Evolutionary conservation across 2,888 invertebrate genomes (phyloP).

Genomic region (Plebejus anna): DNA sequence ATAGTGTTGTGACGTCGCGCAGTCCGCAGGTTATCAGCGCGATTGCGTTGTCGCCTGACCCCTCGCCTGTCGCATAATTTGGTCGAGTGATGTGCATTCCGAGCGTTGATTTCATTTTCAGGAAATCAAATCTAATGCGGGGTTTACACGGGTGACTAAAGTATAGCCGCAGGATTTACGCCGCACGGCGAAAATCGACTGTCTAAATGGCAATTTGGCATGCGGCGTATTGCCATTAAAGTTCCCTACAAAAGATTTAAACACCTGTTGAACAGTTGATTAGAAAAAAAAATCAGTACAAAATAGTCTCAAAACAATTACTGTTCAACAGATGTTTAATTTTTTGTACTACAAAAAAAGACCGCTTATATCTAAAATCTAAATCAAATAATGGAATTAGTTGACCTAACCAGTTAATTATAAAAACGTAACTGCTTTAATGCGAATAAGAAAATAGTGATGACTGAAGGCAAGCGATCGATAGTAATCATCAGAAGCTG

Average conservation of each 20-base stretch:
- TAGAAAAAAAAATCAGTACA: no score
- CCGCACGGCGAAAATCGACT: background rate
- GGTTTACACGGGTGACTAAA: no score
- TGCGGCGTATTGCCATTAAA: no score
- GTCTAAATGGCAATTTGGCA: no score
- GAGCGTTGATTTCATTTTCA: background rate
- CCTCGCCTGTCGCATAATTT: conserved; percentile 34
- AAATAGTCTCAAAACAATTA: no score
- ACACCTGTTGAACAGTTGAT: no score
- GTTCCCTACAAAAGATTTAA: no score
- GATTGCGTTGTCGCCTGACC: conserved; percentile 40
- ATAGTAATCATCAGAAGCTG: background rate
- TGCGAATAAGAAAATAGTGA: no score
- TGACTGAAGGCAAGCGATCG: background rate
- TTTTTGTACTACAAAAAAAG: no score
- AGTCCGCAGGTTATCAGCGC: conserved; percentile 41
- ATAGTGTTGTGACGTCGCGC: conserved; percentile 36
- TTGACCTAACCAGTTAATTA: background rate
- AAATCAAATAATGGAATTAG: background rate
- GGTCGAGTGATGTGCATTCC: conserved; percentile 4
- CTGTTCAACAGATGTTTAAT: no score
- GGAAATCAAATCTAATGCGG: background rate
- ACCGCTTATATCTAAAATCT: background rate
- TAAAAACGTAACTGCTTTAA: no score
- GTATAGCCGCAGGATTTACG: background rate